phyloP scores from a whole-genome alignment of 1,140 invertebrate genomes.

The Drosophila quadrilineata region DNA sequence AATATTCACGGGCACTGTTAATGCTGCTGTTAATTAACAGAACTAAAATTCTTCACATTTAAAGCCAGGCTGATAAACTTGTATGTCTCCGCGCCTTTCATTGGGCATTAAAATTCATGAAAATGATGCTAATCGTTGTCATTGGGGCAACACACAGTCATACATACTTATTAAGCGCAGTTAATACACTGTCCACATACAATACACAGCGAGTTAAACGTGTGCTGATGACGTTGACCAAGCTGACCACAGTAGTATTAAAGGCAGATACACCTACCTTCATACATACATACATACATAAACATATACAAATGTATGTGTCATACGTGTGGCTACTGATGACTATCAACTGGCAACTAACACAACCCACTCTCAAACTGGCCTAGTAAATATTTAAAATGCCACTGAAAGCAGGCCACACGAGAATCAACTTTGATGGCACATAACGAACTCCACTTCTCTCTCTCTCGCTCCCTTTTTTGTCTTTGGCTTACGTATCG shows the following conservation, averaged over 20 bases:
- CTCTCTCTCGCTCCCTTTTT: too few species aligned
- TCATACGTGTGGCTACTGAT: background rate
- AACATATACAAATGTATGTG: background rate
- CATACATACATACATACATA: background rate
- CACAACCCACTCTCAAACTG: background rate
- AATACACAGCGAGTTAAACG: background rate
- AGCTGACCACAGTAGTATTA: constrained; percentile 15
- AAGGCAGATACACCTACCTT: background rate
- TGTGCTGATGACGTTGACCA: constrained; percentile 16
- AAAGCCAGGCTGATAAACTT: too few species aligned
- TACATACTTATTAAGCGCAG: too few species aligned
- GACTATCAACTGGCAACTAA: background rate
- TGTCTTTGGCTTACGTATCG: too few species aligned
- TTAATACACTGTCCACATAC: too few species aligned
- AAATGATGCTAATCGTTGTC: constrained; percentile 12
- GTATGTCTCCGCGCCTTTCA: background rate
- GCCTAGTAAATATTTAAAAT: constrained; percentile 70
- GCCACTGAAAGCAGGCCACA: constrained; percentile 28
- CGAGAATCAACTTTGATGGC: constrained; percentile 18
- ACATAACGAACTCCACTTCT: background rate
- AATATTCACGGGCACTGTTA: too few species aligned
- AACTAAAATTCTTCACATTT: too few species aligned
- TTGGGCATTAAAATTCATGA: constrained; percentile 6
- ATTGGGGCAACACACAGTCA: constrained; percentile 17
- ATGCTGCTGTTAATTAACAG: too few species aligned